Evolutionary conservation across 2,888 invertebrate species (phyloP), one percentile per base, ranked within the genome.

Genomic region (Trachelus tabidus): DNA sequence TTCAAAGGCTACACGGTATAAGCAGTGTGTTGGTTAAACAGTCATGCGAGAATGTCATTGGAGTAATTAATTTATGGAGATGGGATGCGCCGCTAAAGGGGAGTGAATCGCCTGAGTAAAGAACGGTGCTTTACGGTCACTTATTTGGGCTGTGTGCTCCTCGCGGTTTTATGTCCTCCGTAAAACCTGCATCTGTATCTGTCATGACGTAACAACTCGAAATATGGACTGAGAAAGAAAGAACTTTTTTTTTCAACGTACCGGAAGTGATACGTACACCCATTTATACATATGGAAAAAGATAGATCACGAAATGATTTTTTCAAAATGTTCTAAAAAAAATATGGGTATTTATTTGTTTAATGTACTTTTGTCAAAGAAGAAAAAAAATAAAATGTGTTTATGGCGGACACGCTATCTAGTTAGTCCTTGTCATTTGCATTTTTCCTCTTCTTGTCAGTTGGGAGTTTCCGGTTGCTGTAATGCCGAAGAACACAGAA

Each of bases 31-130:
- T 71, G 34, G 33, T 9, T 23, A 23, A 56, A 56, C 56, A 56
- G 56, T 56, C 23, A 4, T 56, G 56, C 23, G 56, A 23, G 23
- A 56, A 56, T 15, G 71, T 34, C 71, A 71, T 71, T 71, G n/a
- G 4, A 71, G 71, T 71, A 71, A 71, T 71, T 71, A 71, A 71
- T 71, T 71, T 34, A 71, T 34, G 71, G 12, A 71, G 31, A 71
- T 34, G 71, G 34, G 71, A 23, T 34, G 71, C 71, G 31, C 71
- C 12, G 23, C 56, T 56, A 56, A 56, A 56, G 40, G 23, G 40
- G 37, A 23, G 2, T 0, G 56, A 23, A 56, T 23, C 9, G 56
- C 23, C 9, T 56, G 56, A 56, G 23, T 56, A 56, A 56, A 56
- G 56, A 56, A 56, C 56, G 56, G 56, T 56, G 56, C 56, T 56